Evolutionary conservation across 2,797 vertebrate species (phyloP).

Genomic region (Lutjanus argentimaculatus): DNA sequence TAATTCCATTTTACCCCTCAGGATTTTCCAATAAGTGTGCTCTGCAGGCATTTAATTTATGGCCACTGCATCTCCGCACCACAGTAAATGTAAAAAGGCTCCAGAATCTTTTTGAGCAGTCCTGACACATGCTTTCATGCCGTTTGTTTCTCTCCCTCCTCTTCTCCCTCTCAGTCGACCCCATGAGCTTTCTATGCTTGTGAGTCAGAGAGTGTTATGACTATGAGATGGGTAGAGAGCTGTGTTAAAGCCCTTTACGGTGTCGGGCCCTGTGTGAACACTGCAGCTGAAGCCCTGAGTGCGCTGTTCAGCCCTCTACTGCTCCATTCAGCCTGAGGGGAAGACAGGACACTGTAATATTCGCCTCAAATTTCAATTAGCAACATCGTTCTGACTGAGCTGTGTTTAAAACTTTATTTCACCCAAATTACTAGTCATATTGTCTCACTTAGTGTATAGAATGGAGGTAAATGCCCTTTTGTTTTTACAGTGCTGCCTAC

Average conservation of each 20-base stretch:
- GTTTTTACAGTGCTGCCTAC: neutral
- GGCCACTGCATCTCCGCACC: slow-evolving; percentile 66
- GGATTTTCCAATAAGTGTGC: slow-evolving; percentile 83
- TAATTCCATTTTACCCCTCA: slow-evolving; percentile 86
- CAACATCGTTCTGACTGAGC: neutral
- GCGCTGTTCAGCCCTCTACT: slow-evolving; percentile 21
- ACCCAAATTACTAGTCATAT: neutral
- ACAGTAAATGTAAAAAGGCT: slow-evolving; percentile 69
- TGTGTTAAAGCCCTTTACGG: slow-evolving; percentile 67
- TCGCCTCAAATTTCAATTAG: slow-evolving; percentile 31
- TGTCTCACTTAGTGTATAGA: neutral
- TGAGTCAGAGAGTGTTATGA: slow-evolving; percentile 55
- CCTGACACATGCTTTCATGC: slow-evolving; percentile 63
- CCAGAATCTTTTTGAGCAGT: slow-evolving; percentile 65
- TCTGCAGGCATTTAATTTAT: slow-evolving; percentile 84
- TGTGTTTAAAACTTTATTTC: slow-evolving; percentile 24
- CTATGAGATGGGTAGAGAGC: slow-evolving; percentile 43
- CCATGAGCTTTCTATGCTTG: slow-evolving; percentile 22
- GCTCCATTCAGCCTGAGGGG: slow-evolving; percentile 26
- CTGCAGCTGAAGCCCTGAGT: slow-evolving; percentile 44
- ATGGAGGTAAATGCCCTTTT: neutral
- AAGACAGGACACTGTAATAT: slow-evolving; percentile 5
- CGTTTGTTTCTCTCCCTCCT: slow-evolving; percentile 48
- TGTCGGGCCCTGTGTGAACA: slow-evolving; percentile 43
- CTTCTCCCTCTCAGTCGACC: slow-evolving; percentile 25